Base-by-base conservation (phyloP, 37 sponge, comb jelly and placozoan species). In the Geodia barretti region DNA sequence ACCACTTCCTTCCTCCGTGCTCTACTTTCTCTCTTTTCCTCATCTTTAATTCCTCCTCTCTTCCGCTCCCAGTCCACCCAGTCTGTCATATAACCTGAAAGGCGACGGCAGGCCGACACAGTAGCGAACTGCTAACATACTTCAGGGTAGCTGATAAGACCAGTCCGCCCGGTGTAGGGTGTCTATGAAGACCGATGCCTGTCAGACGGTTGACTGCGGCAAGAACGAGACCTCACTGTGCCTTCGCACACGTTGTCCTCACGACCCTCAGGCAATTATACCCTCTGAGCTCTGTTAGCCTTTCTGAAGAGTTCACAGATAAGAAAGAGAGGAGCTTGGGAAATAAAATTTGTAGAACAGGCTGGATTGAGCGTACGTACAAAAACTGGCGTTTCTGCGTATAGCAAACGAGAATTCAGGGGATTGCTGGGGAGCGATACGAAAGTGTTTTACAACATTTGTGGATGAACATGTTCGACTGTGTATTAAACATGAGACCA, bases 151-250 rank as follows among this genome's bases (percentile, higher is more conserved):
- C n/a, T n/a, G n/a, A 98, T 83, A 98, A 98, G 77, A 98, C 98
- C 9, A 91, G 92, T 41, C 91, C 92, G 7, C 95, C n/a, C n/a
- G n/a, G n/a, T n/a, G n/a, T n/a, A n/a, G n/a, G n/a, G 98, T 89
- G 92, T 93, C 32, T 93, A 98, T 81, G 98, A n/a, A 98, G 83
- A 98, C 98, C 24, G 98, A 98, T 62, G 39, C 81, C 8, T 75
- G 91, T n/a, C n/a, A n/a, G n/a, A n/a, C n/a, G 58, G 98, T 94
- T 26, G 87, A 84, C 75, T 98, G 98, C 68, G 82, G 91, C 17
- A 98, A 98, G 88, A 98, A 98, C 61, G 98, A n/a, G 98, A 1
- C 87, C 96, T 0, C 98, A 98, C 86, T 98, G 98, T 77, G 92
- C 95, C 31, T 98, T 98, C 76, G 96, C 98, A 20, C 98, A 98